Evolutionary conservation across 2,888 invertebrate species (phyloP).

Genomic region (Buathra laborator): DNA sequence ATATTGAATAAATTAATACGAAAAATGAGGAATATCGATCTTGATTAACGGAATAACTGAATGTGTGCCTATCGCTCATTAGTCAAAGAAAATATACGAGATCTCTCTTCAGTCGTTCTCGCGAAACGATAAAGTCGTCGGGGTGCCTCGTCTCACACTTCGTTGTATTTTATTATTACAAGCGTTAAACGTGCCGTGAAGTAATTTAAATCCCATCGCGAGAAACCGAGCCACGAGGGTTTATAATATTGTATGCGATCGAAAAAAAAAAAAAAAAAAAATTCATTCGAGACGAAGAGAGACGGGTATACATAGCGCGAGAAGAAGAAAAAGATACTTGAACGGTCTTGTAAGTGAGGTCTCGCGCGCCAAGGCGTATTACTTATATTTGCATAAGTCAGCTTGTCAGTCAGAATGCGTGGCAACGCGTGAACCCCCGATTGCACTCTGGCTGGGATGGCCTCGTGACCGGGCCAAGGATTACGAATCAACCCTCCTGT

Average conservation of each 20-base stretch:
- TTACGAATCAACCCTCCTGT: conserved; percentile 68
- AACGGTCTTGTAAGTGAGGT: conserved; percentile 35
- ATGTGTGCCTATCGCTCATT: neutral
- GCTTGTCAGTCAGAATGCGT: conserved; percentile 84
- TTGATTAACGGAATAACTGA: neutral
- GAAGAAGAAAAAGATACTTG: conserved; percentile 30
- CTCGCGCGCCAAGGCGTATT: conserved; percentile 38
- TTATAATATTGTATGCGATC: conserved; percentile 51
- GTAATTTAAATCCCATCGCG: conserved; percentile 81
- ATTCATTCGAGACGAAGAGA: conserved; percentile 12
- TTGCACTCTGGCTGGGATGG: conserved; percentile 65
- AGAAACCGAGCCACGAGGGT: conserved; percentile 77
- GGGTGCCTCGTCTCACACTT: conserved; percentile 41
- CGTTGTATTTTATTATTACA: conserved; percentile 69
- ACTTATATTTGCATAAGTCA: conserved; percentile 83
- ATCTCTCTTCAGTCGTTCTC: conserved; percentile 34
- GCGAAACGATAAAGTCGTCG: conserved; percentile 72
- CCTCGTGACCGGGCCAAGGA: conserved; percentile 69
- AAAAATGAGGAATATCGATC: too few relatives aligned
- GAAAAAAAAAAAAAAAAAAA: conserved; percentile 33
- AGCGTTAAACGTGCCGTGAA: conserved; percentile 78
- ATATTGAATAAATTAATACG: too few relatives aligned
- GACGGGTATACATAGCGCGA: neutral
- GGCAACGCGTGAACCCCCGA: conserved; percentile 83
- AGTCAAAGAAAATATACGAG: neutral